These are phyloP conservation scores for Chrosomus eos DNA, from an alignment of 2,797 vertebrate species.

Conservation along the genomic window DNA sequence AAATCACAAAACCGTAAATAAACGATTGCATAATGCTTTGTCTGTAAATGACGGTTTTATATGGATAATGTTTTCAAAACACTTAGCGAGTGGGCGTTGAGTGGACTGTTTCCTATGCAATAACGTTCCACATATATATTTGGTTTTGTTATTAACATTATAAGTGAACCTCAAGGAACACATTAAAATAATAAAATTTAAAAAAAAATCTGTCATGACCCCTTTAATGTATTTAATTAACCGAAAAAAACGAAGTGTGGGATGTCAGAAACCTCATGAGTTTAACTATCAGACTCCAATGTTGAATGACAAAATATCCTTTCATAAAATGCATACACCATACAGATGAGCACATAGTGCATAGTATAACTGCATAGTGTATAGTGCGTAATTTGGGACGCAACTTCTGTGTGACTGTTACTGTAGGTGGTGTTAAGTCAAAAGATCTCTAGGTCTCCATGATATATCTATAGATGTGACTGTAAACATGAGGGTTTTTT, in stretches of 20 bases:
- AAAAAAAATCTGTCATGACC: too few relatives aligned
- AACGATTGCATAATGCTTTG: too few relatives aligned
- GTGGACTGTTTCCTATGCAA: too few relatives aligned
- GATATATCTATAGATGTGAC: not conserved
- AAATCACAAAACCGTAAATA: too few relatives aligned
- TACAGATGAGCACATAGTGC: not conserved
- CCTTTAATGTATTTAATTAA: too few relatives aligned
- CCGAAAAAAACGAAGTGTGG: too few relatives aligned
- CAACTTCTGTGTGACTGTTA: not conserved
- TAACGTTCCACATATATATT: too few relatives aligned
- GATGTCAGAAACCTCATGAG: too few relatives aligned
- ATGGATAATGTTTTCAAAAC: too few relatives aligned
- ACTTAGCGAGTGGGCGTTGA: not conserved
- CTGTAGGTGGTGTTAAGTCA: not conserved
- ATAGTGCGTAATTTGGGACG: not conserved
- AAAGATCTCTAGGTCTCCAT: not conserved
- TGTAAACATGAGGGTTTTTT: not conserved
- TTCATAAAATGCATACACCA: not conserved
- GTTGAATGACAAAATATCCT: not conserved
- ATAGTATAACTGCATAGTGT: not conserved
- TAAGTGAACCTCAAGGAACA: too few relatives aligned
- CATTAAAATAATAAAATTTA: too few relatives aligned
- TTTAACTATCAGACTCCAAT: not conserved
- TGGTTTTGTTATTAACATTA: too few relatives aligned
- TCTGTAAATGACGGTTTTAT: not conserved